These are phyloP conservation scores for Esox lucius DNA, from an alignment of 2,797 vertebrate species.

Conservation along the genomic window DNA sequence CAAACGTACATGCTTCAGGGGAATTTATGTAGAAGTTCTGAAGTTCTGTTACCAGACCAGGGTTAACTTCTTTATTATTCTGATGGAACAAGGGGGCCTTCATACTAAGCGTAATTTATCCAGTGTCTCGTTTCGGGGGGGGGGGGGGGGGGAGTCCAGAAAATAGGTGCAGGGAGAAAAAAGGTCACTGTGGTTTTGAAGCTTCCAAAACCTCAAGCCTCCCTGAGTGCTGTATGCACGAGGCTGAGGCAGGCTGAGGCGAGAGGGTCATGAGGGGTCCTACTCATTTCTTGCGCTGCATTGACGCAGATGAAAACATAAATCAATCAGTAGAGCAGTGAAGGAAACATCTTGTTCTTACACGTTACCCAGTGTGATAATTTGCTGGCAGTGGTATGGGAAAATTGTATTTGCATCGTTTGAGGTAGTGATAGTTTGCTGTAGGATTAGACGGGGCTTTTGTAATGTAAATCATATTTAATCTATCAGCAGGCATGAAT, in stretches of 20 bases:
- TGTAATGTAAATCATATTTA: conserved; percentile 15
- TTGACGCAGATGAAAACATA: conserved; percentile 63
- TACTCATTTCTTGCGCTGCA: conserved; percentile 54
- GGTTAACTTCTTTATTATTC: conserved; percentile 68
- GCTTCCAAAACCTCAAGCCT: conserved; percentile 68
- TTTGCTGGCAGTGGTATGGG: conserved; percentile 29
- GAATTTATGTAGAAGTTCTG: conserved; percentile 57
- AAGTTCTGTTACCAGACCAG: conserved; percentile 49
- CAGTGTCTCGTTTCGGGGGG: conserved; percentile 65
- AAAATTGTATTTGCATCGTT: conserved; percentile 35
- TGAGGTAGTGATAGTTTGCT: conserved; percentile 8
- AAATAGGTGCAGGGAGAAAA: conserved; percentile 48
- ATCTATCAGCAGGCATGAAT: neutral
- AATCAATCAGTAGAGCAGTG: conserved; percentile 65
- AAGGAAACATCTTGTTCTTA: conserved; percentile 56
- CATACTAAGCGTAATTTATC: conserved; percentile 65
- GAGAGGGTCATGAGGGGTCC: conserved; percentile 60
- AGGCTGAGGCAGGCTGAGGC: conserved; percentile 35
- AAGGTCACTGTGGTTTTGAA: conserved; percentile 68
- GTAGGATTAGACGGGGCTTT: conserved; percentile 17
- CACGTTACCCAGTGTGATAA: conserved; percentile 45
- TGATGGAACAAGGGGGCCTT: conserved; percentile 69
- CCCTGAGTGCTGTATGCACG: conserved; percentile 49
- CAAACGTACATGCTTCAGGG: conserved; percentile 35
- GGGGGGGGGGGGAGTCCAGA: conserved; percentile 54